phyloP scores from a whole-genome alignment of 2,888 invertebrate species.

The Dendrolimus houi region DNA sequence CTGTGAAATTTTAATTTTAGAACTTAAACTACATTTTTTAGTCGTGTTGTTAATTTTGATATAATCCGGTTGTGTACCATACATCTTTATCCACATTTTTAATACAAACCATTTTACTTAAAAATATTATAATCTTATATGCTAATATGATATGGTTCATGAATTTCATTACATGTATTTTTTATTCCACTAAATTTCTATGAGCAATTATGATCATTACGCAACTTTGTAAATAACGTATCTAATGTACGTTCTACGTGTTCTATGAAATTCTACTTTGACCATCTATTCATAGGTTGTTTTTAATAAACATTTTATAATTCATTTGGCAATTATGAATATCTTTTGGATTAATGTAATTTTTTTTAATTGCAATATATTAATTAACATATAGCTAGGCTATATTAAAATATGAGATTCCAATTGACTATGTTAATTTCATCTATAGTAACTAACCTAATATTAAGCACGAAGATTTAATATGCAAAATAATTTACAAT shows the following conservation, averaged over 20 bases:
- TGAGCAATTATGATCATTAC: no score
- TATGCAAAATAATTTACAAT: no score
- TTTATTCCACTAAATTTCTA: no score
- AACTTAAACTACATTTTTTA: neutral
- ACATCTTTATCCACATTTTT: neutral
- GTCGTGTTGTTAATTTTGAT: neutral
- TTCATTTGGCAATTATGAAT: conserved; percentile 1
- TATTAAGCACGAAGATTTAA: neutral
- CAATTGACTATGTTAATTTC: conserved; percentile 42
- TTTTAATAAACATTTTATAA: conserved; percentile 1
- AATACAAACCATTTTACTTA: conserved; percentile 6
- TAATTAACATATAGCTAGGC: conserved; percentile 9
- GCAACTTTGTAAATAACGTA: neutral
- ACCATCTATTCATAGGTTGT: neutral
- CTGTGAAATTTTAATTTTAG: neutral
- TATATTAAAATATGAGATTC: conserved; percentile 14
- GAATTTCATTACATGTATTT: neutral
- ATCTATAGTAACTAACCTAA: conserved; percentile 15
- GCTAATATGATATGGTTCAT: conserved; percentile 5
- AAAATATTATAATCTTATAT: conserved; percentile 5
- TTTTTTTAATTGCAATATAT: neutral
- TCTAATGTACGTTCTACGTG: conserved; percentile 2
- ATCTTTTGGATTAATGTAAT: neutral
- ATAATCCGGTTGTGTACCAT: neutral
- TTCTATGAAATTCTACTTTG: neutral